These are phyloP conservation scores for Eciton burchellii DNA, from an alignment of 1,140 invertebrate genomes.

Conservation along the genomic window DNA sequence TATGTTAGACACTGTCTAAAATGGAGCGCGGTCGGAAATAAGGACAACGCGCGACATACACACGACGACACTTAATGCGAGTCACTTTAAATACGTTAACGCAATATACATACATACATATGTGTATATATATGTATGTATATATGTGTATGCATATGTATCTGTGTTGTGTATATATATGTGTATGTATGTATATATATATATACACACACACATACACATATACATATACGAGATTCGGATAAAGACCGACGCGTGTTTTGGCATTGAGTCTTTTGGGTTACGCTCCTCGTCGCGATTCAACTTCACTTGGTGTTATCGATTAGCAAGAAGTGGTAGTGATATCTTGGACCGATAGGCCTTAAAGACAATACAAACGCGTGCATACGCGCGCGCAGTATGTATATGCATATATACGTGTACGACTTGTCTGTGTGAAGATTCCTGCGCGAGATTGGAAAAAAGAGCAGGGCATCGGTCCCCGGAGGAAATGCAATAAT, in stretches of 20 bases:
- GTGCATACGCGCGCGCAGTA: not conserved
- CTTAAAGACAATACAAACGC: conserved; percentile 56
- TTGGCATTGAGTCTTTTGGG: conserved; percentile 45
- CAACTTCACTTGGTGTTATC: conserved; percentile 63
- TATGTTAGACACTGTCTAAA: conserved; percentile 75
- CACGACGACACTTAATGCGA: conserved; percentile 71
- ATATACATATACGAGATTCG: conserved; percentile 61
- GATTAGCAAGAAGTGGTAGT: conserved; percentile 39
- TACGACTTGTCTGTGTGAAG: conserved; percentile 32
- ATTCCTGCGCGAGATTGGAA: conserved; percentile 64
- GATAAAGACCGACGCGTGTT: conserved; percentile 54
- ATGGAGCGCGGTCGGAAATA: conserved; percentile 68
- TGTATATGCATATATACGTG: not conserved
- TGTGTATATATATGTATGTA: not conserved
- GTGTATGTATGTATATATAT: not conserved
- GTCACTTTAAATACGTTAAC: conserved; percentile 64
- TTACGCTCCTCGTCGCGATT: conserved; percentile 44
- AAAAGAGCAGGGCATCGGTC: conserved; percentile 57
- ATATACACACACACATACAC: not conserved
- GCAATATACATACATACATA: conserved; percentile 17
- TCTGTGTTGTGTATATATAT: too few species aligned
- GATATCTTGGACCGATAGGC: conserved; percentile 51
- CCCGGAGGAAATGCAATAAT: conserved; percentile 63
- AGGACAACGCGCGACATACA: conserved; percentile 70
- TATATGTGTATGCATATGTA: too few species aligned